Percentiles rank a stretch among this genome's conserved stretches.
These are phyloP conservation scores for Leptocoma aspasia DNA, from an alignment of 2,113 vertebrate species.

Conservation along the genomic window DNA sequence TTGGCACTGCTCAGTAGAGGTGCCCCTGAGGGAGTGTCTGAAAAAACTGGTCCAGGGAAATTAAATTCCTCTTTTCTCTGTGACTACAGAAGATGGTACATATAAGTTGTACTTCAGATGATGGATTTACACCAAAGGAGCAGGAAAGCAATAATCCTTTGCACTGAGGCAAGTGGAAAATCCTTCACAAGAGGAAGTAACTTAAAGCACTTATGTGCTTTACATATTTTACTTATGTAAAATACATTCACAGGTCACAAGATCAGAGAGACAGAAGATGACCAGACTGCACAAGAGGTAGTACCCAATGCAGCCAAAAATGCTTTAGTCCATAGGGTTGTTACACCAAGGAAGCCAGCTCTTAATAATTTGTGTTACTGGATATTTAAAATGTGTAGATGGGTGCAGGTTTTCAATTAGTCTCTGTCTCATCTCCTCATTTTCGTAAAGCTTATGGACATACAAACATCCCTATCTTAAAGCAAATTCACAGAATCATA, in stretches of 20 bases:
- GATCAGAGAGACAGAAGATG: not conserved
- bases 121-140: not conserved
- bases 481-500: not conserved
- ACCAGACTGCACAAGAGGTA: not conserved
- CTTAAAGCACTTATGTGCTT: not conserved
- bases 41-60: not conserved
- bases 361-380: not conserved
- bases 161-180: not conserved
- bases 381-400: not conserved
- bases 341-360: not conserved
- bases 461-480: not conserved
- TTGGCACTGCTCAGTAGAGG: not conserved
- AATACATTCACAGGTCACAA: not conserved
- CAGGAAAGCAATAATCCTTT: not conserved
- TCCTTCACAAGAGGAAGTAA: not conserved
- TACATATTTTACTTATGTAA: not conserved
- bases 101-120: not conserved
- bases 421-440: not conserved
- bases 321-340: not conserved
- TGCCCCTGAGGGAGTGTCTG: not conserved
- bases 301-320: not conserved
- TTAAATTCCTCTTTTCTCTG: not conserved
- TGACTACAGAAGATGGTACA: not conserved
- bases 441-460: not conserved
- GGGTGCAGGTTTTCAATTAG: not conserved